These are phyloP conservation scores for Oreochromis grahami DNA, from an alignment of 2,797 vertebrate species.

Conservation along the genomic window DNA sequence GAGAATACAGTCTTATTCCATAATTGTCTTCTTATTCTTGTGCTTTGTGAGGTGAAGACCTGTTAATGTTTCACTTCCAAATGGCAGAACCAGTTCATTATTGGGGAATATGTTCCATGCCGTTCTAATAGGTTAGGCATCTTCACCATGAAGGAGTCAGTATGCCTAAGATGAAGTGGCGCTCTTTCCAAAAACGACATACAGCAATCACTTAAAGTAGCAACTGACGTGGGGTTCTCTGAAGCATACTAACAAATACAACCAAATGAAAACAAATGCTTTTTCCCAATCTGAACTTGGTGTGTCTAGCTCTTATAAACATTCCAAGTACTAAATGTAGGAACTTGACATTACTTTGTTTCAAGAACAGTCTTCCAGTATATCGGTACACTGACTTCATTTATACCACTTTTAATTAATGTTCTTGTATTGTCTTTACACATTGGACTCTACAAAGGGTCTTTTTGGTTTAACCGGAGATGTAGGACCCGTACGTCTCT, in stretches of 20 bases:
- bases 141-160: neutral
- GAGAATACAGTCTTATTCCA: neutral
- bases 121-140: neutral
- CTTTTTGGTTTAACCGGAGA: slow-evolving; percentile 99
- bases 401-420: neutral
- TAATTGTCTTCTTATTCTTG: neutral
- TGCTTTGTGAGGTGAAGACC: slow-evolving; percentile 8
- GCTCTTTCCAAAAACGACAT: neutral
- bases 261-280: neutral
- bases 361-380: neutral
- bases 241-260: neutral
- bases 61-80: neutral
- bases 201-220: neutral
- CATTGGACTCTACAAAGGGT: slow-evolving; percentile 98
- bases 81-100: neutral
- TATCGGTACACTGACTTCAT: neutral
- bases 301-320: neutral
- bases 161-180: neutral
- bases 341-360: neutral
- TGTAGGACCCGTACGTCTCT: slow-evolving; percentile 80
- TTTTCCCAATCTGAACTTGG: neutral
- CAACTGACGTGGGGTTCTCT: neutral
- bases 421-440: slow-evolving; percentile 69
- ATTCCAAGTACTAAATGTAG: neutral
- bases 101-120: neutral